A percentile compares a stretch with the other conserved stretches of the same genome.
Evolutionary conservation across 1,140 invertebrate species (phyloP).

Genomic region (Mamestra configurata): DNA sequence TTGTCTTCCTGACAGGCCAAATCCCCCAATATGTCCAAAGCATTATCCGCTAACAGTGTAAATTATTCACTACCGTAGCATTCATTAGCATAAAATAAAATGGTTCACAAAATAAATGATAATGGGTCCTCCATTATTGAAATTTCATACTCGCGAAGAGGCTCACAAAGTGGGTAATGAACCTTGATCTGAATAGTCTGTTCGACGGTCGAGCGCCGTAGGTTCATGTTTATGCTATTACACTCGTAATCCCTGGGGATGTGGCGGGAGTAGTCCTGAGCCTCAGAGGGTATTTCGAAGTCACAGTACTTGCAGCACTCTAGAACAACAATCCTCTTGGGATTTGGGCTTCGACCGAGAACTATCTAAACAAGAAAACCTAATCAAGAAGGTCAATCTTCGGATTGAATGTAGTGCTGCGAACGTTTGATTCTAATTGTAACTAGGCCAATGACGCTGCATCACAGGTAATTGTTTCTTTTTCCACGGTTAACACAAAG

Average conservation of each 20-base stretch:
- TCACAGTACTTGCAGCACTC: constrained; percentile 12
- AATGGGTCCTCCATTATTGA: constrained; percentile 48
- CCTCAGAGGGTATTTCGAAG: background rate
- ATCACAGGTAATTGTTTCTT: constrained; percentile 46
- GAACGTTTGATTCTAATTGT: background rate
- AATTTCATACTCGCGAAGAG: constrained; percentile 49
- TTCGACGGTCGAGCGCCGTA: background rate
- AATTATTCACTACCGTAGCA: constrained; percentile 40
- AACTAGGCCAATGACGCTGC: constrained; percentile 11
- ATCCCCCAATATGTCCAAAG: constrained; percentile 37
- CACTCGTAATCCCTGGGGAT: background rate
- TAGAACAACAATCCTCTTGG: background rate
- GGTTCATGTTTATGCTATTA: constrained; percentile 38
- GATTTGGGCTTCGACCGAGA: background rate
- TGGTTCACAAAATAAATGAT: constrained; percentile 47
- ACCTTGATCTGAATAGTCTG: constrained; percentile 33
- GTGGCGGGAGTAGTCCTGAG: background rate
- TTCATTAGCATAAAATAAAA: constrained; percentile 51
- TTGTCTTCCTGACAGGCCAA: constrained; percentile 42
- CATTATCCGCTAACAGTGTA: constrained; percentile 26
- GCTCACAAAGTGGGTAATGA: constrained; percentile 39
- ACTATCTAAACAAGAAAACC: background rate
- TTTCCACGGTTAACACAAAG: constrained; percentile 1
- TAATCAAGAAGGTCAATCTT: background rate
- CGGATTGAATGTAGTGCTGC: background rate